A percentile compares a stretch with the other conserved stretches of the same genome.
Evolutionary conservation across 2,888 invertebrate species (phyloP).

Genomic region (Zeuzera pyrina): DNA sequence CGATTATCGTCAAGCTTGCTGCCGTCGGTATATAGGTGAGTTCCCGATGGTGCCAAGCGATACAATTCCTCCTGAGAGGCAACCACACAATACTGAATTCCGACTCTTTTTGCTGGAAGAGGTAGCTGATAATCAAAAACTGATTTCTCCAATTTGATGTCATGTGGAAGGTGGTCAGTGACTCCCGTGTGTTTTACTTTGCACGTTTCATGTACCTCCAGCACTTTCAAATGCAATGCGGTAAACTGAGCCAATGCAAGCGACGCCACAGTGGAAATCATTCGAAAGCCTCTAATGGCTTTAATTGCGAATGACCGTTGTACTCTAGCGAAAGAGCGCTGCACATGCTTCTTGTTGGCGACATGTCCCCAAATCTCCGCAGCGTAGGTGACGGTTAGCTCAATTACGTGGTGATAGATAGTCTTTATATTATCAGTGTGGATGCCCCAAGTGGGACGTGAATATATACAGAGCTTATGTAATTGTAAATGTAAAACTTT

Average conservation of each 20-base stretch:
- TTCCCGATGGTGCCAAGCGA: no score
- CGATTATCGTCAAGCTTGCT: background rate
- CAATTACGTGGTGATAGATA: background rate
- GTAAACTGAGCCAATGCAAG: background rate
- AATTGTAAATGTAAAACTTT: no score
- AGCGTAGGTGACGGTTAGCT: no score
- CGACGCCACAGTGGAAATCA: background rate
- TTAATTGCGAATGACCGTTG: background rate
- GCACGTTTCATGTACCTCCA: background rate
- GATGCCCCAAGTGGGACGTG: background rate
- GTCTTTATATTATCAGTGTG: background rate
- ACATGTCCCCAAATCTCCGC: background rate
- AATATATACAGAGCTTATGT: background rate
- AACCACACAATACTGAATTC: background rate
- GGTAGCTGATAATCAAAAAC: background rate
- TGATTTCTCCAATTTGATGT: background rate
- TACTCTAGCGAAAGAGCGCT: background rate
- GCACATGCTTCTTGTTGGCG: background rate
- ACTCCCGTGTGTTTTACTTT: background rate
- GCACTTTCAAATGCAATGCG: background rate
- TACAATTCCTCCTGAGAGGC: background rate
- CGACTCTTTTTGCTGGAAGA: background rate
- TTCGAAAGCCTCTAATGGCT: no score
- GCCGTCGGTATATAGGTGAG: background rate
- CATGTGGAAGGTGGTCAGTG: background rate